phyloP scores from a whole-genome alignment of 2,888 invertebrate genomes.

The Campopleginae sp. region DNA sequence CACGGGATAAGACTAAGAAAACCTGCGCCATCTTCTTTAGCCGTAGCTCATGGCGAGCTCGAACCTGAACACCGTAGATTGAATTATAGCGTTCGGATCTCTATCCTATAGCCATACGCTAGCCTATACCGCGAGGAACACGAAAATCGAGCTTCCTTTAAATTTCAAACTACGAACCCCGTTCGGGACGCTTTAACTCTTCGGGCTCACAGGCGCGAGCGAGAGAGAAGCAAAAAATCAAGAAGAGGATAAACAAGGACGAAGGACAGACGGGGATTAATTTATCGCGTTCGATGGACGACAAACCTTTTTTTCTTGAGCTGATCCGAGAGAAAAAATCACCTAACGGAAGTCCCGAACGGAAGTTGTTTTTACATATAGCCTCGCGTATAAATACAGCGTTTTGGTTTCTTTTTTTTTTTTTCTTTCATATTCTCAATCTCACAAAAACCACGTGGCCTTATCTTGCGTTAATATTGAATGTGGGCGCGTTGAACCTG shows the following conservation, averaged over 20 bases:
- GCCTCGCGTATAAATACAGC: slow-evolving; percentile 10
- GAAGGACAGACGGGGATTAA: slow-evolving; percentile 15
- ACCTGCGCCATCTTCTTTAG: slow-evolving; percentile 51
- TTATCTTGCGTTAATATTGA: slow-evolving; percentile 72
- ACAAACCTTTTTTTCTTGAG: slow-evolving; percentile 4
- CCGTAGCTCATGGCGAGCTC: slow-evolving; percentile 29
- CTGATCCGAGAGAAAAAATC: not conserved
- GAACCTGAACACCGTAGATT: slow-evolving; percentile 72
- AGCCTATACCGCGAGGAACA: slow-evolving; percentile 32
- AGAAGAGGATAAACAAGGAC: not conserved
- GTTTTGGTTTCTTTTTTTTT: slow-evolving; percentile 44
- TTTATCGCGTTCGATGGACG: slow-evolving; percentile 30
- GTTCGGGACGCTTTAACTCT: slow-evolving; percentile 34
- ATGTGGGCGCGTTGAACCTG: slow-evolving; percentile 61
- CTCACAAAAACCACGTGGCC: slow-evolving; percentile 10
- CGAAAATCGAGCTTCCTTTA: slow-evolving; percentile 63
- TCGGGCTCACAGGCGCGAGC: not conserved
- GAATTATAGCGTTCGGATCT: slow-evolving; percentile 75
- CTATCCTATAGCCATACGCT: slow-evolving; percentile 35
- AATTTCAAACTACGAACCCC: slow-evolving; percentile 59
- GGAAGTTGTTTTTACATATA: slow-evolving; percentile 42
- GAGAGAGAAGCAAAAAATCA: not conserved
- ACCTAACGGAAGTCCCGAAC: slow-evolving; percentile 38
- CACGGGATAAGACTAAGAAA: slow-evolving; percentile 71
- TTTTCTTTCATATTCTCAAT: slow-evolving; percentile 12